Evolutionary conservation across 2,113 vertebrate genomes (phyloP).

Genomic region (Anthoscopus minutus): DNA sequence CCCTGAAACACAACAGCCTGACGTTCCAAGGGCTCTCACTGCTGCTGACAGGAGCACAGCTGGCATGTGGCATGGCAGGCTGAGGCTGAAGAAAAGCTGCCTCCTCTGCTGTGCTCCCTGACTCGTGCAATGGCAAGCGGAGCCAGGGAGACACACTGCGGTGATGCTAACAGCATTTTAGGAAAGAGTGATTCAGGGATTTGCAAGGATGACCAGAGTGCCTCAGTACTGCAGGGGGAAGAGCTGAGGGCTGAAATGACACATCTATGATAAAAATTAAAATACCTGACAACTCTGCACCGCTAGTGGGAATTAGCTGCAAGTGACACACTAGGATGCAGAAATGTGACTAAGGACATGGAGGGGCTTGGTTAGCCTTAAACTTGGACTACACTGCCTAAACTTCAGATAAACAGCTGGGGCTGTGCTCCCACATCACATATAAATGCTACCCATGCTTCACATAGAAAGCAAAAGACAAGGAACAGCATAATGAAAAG

Average conservation of each 20-base stretch:
- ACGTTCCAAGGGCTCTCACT: accelerated
- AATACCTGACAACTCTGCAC: background rate
- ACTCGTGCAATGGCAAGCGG: accelerated
- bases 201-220: background rate
- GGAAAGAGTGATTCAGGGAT: background rate
- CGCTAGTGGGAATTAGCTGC: background rate
- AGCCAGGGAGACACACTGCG: background rate
- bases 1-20: background rate
- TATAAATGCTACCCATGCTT: background rate
- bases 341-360: background rate
- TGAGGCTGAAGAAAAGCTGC: background rate
- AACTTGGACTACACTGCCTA: background rate
- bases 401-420: background rate
- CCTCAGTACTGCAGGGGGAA: background rate
- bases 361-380: background rate
- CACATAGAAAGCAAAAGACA: background rate
- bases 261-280: background rate
- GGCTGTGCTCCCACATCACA: background rate
- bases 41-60: background rate
- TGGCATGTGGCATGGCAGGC: background rate
- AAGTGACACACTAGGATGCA: background rate
- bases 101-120: background rate
- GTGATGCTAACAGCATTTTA: background rate
- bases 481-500: background rate
- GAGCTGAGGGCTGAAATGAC: background rate